phyloP scores from a whole-genome alignment of 2,113 vertebrate genomes.

The Hydrolagus affinis region DNA sequence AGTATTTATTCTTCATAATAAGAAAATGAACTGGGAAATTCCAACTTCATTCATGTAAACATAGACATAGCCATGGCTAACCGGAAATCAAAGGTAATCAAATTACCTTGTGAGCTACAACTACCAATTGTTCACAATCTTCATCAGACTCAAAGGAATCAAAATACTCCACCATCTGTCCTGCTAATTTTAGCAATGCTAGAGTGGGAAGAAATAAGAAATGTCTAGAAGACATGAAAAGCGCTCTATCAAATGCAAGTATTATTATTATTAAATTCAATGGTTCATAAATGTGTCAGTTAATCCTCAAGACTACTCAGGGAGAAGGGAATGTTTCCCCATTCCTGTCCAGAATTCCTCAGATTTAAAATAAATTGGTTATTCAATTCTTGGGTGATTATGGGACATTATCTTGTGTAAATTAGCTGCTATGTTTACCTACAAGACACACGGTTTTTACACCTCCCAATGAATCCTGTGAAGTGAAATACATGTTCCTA shows the following conservation, averaged over 20 bases:
- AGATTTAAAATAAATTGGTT: too few relatives aligned
- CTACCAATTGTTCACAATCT: not conserved
- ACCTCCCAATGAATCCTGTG: too few relatives aligned
- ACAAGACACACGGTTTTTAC: too few relatives aligned
- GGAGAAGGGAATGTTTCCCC: too few relatives aligned
- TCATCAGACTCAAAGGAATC: not conserved
- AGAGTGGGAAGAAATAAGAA: not conserved
- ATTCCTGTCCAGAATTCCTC: too few relatives aligned
- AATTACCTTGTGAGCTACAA: not conserved
- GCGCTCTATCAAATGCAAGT: not conserved
- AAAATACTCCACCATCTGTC: not conserved
- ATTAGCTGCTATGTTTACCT: too few relatives aligned
- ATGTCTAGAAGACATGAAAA: not conserved
- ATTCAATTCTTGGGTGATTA: too few relatives aligned
- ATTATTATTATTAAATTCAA: not conserved
- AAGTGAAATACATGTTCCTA: too few relatives aligned
- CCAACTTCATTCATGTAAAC: not conserved
- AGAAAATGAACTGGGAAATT: not conserved
- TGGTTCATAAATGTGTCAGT: not conserved
- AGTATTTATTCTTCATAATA: not conserved
- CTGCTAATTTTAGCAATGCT: not conserved
- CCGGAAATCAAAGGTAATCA: not conserved
- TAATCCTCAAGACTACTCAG: too few relatives aligned
- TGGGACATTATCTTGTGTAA: too few relatives aligned
- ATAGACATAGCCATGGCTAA: not conserved